A percentile compares a stretch with the other conserved stretches of the same genome.
Evolutionary conservation across 2,797 vertebrate species (phyloP).

Genomic region (Morus bassanus): DNA sequence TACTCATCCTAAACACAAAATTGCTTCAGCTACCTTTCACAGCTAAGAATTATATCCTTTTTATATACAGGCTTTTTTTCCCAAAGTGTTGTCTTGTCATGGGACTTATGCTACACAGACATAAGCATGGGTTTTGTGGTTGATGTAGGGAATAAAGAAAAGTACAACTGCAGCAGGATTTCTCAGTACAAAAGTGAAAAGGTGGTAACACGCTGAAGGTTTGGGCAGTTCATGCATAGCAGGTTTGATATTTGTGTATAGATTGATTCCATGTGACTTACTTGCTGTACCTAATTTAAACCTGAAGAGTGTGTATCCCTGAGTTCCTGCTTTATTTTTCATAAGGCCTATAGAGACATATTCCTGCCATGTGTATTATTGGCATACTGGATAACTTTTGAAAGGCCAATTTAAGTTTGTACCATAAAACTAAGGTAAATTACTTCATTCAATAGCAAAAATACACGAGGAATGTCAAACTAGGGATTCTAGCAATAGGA

Average conservation of each 20-base stretch:
- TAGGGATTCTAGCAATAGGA: not conserved
- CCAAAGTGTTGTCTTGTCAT: not conserved
- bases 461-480: not conserved
- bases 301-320: rapidly evolving
- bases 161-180: not conserved
- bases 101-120: not conserved
- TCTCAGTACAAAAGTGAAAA: not conserved
- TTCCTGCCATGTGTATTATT: not conserved
- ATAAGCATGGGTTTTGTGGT: not conserved
- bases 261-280: not conserved
- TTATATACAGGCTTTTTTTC: not conserved
- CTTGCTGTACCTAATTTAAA: not conserved
- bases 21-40: not conserved
- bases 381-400: not conserved
- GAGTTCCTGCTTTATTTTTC: not conserved
- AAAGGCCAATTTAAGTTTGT: not conserved
- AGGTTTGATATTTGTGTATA: not conserved
- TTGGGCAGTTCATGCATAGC: not conserved
- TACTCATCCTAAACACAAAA: not conserved
- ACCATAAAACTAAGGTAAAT: not conserved
- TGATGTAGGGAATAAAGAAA: not conserved
- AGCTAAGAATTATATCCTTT: not conserved
- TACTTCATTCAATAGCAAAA: not conserved
- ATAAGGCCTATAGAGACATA: not conserved
- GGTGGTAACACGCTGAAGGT: not conserved